Conservation (phyloP, 2,797 vertebrate genomes). For the Acanthis flammea region DNA sequence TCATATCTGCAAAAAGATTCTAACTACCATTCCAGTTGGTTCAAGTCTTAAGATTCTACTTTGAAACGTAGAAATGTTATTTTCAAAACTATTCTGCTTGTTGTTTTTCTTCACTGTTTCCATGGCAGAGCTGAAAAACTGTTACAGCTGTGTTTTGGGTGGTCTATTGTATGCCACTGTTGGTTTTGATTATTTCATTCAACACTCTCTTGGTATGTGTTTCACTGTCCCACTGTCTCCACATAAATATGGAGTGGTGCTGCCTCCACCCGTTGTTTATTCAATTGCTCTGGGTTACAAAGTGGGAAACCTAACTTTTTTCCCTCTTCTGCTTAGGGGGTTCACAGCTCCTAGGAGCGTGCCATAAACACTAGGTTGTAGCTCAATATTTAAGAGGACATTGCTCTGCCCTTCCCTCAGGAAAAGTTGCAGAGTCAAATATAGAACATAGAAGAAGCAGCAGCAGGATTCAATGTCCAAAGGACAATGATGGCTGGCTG, state of each 20-base stretch:
- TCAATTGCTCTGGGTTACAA: not conserved
- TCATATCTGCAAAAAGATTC: not conserved
- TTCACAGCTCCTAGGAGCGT: not conserved
- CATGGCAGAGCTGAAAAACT: slow-evolving; percentile 33
- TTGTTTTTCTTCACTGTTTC: slow-evolving; percentile 49
- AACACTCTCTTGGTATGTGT: slow-evolving; percentile 2
- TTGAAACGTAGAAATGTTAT: not conserved
- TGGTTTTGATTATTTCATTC: slow-evolving; percentile 56
- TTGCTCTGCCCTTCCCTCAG: not conserved
- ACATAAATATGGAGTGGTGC: slow-evolving; percentile 14
- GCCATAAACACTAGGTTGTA: not conserved
- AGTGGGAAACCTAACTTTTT: not conserved
- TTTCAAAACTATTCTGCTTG: slow-evolving; percentile 28
- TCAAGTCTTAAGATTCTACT: slow-evolving; percentile 18
- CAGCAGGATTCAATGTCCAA: not conserved
- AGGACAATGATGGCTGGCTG: not conserved
- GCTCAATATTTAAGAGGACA: not conserved
- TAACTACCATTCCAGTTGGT: not conserved
- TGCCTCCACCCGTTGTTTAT: slow-evolving; percentile 18
- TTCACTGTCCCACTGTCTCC: slow-evolving; percentile 27
- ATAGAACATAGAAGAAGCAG: not conserved
- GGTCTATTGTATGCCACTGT: slow-evolving; percentile 54
- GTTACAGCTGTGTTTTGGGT: slow-evolving; percentile 62
- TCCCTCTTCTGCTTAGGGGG: not conserved
- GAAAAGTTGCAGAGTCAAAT: not conserved